Conservation (phyloP, 2,797 vertebrate genomes). For the Muscicapa striata region DNA sequence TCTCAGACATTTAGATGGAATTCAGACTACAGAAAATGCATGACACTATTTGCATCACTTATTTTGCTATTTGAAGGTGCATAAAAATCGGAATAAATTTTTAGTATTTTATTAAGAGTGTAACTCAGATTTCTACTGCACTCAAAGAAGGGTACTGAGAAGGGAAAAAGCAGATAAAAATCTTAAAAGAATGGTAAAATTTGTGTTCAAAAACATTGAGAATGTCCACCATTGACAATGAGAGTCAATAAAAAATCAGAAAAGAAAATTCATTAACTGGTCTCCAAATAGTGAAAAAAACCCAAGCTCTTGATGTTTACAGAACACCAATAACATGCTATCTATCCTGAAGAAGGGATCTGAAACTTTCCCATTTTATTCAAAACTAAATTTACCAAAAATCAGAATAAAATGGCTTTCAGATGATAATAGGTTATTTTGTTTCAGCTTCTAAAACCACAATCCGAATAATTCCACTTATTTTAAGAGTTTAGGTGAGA, state of each 20-base stretch:
- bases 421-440: background rate
- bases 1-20: background rate
- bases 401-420: fast-evolving
- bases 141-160: background rate
- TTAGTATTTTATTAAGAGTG: background rate
- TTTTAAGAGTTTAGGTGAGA: background rate
- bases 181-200: fast-evolving
- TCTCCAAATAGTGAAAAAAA: background rate
- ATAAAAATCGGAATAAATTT: background rate
- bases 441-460: background rate
- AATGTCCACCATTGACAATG: background rate
- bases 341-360: background rate
- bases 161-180: background rate
- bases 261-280: background rate
- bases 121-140: background rate
- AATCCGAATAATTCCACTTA: background rate
- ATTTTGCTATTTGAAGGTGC: background rate
- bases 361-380: background rate
- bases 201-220: background rate
- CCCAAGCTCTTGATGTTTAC: fast-evolving
- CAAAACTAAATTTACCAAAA: background rate
- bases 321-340: background rate
- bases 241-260: background rate
- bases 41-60: background rate
- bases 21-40: background rate